Conservation (phyloP, 2,113 vertebrate species). For the Macquaria ambigua region DNA sequence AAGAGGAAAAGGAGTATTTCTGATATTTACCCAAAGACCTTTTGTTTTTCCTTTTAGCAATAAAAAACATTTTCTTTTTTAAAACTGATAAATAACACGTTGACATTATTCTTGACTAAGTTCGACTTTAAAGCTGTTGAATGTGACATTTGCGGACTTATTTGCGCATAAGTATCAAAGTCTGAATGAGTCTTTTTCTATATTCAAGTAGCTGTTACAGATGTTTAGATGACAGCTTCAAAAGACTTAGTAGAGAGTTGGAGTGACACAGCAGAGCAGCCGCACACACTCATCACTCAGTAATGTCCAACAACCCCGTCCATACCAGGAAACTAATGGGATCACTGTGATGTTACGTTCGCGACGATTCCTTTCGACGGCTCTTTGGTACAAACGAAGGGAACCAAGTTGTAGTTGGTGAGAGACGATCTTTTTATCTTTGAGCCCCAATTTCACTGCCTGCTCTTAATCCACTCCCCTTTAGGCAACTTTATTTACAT, state of each 20-base stretch:
- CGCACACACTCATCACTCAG: background rate
- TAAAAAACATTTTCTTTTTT: background rate
- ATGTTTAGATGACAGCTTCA: background rate
- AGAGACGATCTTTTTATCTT: too few relatives aligned
- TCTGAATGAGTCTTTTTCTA: background rate
- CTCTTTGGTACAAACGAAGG: too few relatives aligned
- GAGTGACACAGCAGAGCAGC: conserved; percentile 25
- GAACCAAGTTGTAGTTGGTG: too few relatives aligned
- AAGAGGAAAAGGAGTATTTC: background rate
- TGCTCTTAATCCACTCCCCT: too few relatives aligned
- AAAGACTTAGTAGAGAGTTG: background rate
- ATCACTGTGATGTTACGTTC: background rate
- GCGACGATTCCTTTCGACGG: too few relatives aligned
- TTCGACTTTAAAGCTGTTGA: background rate
- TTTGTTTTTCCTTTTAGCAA: background rate
- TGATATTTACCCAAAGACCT: background rate
- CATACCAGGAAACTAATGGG: background rate
- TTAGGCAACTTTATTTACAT: too few relatives aligned
- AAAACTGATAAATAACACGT: background rate
- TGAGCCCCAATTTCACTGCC: too few relatives aligned
- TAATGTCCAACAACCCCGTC: background rate
- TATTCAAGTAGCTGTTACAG: background rate
- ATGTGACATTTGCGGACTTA: background rate
- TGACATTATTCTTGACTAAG: background rate
- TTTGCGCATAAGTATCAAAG: background rate